Percentiles rank a stretch among this genome's conserved stretches.
Evolutionary conservation across 2,113 vertebrate species (phyloP).

Genomic region (Hippocampus barbouri): DNA sequence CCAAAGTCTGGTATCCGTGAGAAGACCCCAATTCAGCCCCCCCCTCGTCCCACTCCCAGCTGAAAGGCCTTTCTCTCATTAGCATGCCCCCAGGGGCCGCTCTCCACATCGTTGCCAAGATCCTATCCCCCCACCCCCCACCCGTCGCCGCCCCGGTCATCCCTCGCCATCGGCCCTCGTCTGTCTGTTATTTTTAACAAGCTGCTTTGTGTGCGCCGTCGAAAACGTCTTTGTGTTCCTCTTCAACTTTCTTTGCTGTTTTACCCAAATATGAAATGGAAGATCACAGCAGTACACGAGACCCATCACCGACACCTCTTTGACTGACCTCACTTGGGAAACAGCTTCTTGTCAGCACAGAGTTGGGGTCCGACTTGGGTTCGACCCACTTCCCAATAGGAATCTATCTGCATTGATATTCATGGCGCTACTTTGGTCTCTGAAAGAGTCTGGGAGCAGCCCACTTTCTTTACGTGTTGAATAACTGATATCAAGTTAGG

Average conservation of each 20-base stretch:
- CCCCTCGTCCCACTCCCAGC: slow-evolving; percentile 27
- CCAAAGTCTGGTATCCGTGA: slow-evolving; percentile 63
- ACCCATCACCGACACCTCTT: neutral
- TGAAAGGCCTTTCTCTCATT: slow-evolving; percentile 66
- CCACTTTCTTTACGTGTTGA: neutral
- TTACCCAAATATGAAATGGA: slow-evolving; percentile 1
- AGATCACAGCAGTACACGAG: neutral
- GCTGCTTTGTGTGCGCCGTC: slow-evolving; percentile 11
- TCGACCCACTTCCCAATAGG: neutral
- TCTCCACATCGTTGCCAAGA: slow-evolving; percentile 51
- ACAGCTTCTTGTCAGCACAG: neutral
- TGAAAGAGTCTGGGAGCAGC: slow-evolving; percentile 1
- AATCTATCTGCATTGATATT: slow-evolving; percentile 64
- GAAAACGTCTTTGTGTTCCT: neutral
- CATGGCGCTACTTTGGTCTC: slow-evolving; percentile 42
- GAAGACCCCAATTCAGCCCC: slow-evolving; percentile 57
- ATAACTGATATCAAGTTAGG: neutral
- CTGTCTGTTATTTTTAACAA: slow-evolving; percentile 27
- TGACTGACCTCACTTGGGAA: neutral
- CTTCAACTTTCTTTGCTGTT: slow-evolving; percentile 1
- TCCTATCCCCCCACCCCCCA: slow-evolving; percentile 39
- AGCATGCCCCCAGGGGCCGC: slow-evolving; percentile 62
- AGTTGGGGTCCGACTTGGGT: neutral
- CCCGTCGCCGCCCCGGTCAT: slow-evolving; percentile 19
- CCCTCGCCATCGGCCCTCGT: slow-evolving; percentile 14